phyloP scores from a whole-genome alignment of 2,797 vertebrate genomes.

The Fundulus diaphanus region DNA sequence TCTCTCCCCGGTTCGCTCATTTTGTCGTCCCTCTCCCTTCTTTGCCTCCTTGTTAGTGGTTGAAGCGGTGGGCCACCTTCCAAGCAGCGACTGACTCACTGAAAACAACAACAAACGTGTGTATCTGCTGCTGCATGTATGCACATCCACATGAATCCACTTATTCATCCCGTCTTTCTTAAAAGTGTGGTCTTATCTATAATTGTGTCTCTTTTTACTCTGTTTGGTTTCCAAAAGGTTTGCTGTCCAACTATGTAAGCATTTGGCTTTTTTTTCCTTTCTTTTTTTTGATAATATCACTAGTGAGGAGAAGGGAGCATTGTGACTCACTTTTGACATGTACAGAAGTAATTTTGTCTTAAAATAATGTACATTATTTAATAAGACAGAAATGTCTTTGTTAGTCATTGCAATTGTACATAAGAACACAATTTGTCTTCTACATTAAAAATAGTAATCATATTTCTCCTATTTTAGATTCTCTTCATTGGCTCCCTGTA shows the following conservation, averaged over 20 bases:
- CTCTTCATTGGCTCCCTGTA: no score
- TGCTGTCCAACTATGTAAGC: background rate
- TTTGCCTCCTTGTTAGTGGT: slow-evolving; percentile 49
- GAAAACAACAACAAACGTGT: slow-evolving; percentile 54
- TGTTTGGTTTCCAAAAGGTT: background rate
- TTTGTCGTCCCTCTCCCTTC: slow-evolving; percentile 40
- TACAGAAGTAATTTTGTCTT: background rate
- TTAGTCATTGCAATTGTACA: no score
- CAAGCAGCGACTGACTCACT: slow-evolving; percentile 53
- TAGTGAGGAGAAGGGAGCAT: background rate
- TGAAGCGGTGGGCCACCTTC: slow-evolving; percentile 33
- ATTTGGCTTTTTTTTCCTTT: slow-evolving; percentile 4
- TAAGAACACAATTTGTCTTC: no score
- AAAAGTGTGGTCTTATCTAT: background rate
- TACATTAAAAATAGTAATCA: no score
- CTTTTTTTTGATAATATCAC: background rate
- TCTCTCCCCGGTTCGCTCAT: slow-evolving; percentile 35
- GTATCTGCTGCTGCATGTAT: slow-evolving; percentile 21
- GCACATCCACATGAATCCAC: slow-evolving; percentile 29
- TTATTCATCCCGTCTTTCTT: slow-evolving; percentile 16
- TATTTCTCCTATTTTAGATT: no score
- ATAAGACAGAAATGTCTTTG: no score
- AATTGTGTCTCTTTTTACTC: background rate
- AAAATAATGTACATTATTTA: background rate
- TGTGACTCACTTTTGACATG: background rate